Percentiles rank a stretch among this genome's conserved stretches.
Evolutionary conservation across 2,888 invertebrate species (phyloP).

Genomic region (Diarsia dahlii): DNA sequence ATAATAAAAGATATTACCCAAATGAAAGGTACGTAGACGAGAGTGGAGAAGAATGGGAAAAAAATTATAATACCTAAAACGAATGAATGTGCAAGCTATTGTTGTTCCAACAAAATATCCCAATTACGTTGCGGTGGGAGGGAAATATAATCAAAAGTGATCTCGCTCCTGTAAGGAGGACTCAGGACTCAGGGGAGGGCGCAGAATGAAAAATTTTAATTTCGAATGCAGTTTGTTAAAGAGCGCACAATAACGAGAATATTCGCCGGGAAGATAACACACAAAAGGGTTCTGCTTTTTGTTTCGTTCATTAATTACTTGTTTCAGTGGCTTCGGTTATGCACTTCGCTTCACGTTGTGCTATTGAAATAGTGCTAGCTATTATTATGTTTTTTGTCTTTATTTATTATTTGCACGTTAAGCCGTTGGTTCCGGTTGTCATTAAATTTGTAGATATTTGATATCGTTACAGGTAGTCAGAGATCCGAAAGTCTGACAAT

Average conservation of each 20-base stretch:
- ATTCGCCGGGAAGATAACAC: constrained; percentile 84
- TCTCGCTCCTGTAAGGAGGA: constrained; percentile 73
- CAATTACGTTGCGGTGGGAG: constrained; percentile 88
- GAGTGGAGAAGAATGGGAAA: constrained; percentile 72
- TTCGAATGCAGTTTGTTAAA: constrained; percentile 90
- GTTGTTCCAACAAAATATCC: constrained; percentile 88
- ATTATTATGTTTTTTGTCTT: constrained; percentile 5
- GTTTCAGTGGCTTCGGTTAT: constrained; percentile 77
- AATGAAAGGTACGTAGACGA: constrained; percentile 56
- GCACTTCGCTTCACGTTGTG: constrained; percentile 56
- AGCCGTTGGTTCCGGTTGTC: background rate
- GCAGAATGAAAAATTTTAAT: constrained; percentile 89
- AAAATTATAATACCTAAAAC: constrained; percentile 85
- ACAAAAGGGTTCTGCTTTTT: constrained; percentile 85
- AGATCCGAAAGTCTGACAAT: background rate
- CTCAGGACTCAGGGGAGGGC: constrained; percentile 73
- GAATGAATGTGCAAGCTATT: constrained; percentile 88
- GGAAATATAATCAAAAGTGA: constrained; percentile 89
- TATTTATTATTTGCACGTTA: constrained; percentile 1
- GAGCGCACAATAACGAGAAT: constrained; percentile 86
- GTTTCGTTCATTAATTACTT: constrained; percentile 82
- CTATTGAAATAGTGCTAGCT: constrained; percentile 44
- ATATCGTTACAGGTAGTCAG: background rate
- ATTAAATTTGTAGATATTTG: background rate
- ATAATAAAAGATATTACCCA: constrained; percentile 59